Evolutionary conservation across 2,888 invertebrate species (phyloP), one percentile per base, ranked within the genome.

Genomic region (Lathronympha strigana): DNA sequence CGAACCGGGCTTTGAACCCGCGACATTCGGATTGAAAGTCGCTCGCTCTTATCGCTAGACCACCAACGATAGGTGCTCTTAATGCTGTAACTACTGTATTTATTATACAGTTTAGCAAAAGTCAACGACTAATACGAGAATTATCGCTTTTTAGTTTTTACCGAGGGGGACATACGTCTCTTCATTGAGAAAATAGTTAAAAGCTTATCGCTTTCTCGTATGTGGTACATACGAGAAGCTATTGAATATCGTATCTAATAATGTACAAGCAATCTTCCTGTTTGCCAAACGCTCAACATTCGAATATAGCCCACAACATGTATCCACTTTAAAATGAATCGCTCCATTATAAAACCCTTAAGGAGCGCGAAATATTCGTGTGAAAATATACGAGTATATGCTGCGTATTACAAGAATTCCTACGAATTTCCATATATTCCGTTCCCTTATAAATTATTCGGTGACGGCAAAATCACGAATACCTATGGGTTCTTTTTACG

Each of bases 371-470:
- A 43, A 51, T 43, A 11, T 11, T 49, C 33, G 13, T 13, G 33
- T 5, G 28, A 15, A 43, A 47, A 53, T 53, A 60, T 19, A 9
- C 13, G n/a, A n/a, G n/a, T 49, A 55, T 63, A 53, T 54, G 53
- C 61, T 60, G 11, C 33, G 19, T 55, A 55, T 54, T 55, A 38
- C 53, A 53, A 36, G 36, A 53, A 53, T 19, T 36, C 19, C 45
- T 43, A 36, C 51, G 45, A 51, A 66, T 61, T 66, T 61, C 54
- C 61, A 54, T 60, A 60, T 53, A 61, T 61, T 66, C 38, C 38
- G 21, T 19, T n/a, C 45, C 66, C 54, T 54, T 60, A 61, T 61
- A 66, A 66, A 61, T 66, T 61, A 66, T 66, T 61, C 66, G 40
- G 66, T 23, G 47, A 61, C 60, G 61, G 31, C 13, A 61, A 61